Conservation (phyloP, 2,113 vertebrate genomes). For the Mastomys natalensis region DNA sequence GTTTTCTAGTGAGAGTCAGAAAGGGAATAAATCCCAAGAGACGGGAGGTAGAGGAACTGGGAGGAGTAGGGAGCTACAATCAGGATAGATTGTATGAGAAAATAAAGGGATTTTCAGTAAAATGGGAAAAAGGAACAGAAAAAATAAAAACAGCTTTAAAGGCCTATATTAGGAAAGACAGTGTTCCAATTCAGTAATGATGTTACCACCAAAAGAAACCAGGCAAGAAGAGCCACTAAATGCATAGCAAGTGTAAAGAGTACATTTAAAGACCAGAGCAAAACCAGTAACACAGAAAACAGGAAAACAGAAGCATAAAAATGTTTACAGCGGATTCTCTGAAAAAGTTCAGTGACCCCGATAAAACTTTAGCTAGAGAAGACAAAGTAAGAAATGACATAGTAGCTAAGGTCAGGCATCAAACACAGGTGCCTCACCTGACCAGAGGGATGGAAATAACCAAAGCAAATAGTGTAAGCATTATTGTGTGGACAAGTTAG, state of each 20-base stretch:
- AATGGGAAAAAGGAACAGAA: too few species aligned
- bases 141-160: not conserved
- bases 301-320: not conserved
- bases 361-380: not conserved
- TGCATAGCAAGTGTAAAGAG: not conserved
- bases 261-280: not conserved
- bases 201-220: not conserved
- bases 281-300: not conserved
- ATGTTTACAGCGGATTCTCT: not conserved
- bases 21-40: too few species aligned
- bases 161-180: not conserved
- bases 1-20: too few species aligned
- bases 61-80: too few species aligned
- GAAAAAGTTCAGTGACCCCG: not conserved
- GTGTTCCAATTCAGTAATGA: not conserved
- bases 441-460: not conserved
- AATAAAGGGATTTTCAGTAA: too few species aligned
- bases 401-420: not conserved
- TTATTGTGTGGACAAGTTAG: not conserved
- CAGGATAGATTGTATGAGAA: too few species aligned
- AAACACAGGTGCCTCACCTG: not conserved
- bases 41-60: too few species aligned
- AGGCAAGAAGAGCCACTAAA: not conserved
- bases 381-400: not conserved
- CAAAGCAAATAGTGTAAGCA: not conserved